Evolutionary conservation across 2,113 vertebrate species (phyloP), one percentile per base, ranked within the genome.

Genomic region (Poeciliopsis occidentalis): DNA sequence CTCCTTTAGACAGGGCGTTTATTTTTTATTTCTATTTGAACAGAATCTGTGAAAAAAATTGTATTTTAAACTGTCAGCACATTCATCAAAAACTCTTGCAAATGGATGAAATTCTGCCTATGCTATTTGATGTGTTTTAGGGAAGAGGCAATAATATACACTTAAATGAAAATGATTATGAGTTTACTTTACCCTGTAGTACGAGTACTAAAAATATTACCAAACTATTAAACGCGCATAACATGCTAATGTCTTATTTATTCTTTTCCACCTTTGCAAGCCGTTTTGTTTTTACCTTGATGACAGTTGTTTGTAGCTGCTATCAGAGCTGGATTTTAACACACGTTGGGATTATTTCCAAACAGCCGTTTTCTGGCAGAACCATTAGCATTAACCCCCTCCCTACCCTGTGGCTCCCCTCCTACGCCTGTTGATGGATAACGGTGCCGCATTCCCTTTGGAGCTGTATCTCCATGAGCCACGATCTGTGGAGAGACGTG

Each of bases 361-460:
- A 87, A 69, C 89, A 88, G 85, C 62, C 67, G 47, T 90, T 89
- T 91, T 78, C 82, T 89, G 81, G 84, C 75, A 87, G 74, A 87
- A 84, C 77, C 87, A 90, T 85, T 82, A 85, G 79, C 47, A 69
- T 85, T 86, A 90, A 81, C 80, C 80, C 83, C 80, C 73, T 77
- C 72, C 65, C 73, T 63, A 73, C 71, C 68, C 79, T 67, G 75
- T 65, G 81, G 81, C 87, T 88, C 71, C 79, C 79, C 85, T 88
- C 88, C 90, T 77, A 92, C 90, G 84, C 81, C 73, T 75, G 83
- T 60, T 87, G 87, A 88, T 91, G 87, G 89, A 91, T 94, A 90
- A 88, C 85, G 86, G 84, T 73, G 85, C 76, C 76, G 32, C 74
- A 41, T 85, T 91, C 77, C 84, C 78, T 87, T 82, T 74, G 80